Evolutionary conservation across 1,140 invertebrate species (phyloP), one percentile per base, ranked within the genome.

Genomic region (Drosophila sulfurigaster): DNA sequence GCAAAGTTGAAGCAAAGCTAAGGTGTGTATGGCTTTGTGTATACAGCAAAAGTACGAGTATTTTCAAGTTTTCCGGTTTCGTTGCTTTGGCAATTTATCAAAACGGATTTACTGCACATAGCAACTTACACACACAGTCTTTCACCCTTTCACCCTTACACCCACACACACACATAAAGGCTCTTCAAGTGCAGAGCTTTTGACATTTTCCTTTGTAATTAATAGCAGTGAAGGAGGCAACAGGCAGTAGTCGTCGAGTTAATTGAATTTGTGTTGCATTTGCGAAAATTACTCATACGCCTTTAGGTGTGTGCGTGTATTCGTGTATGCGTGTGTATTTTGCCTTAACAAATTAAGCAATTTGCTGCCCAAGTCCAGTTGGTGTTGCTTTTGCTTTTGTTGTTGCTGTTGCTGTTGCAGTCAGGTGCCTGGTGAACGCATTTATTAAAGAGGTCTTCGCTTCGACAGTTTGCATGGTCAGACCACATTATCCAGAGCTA

Each of bases 251-350:
- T 38, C 32, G 75, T 49, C 59, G 68, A 75, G 80, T 83, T 87
- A 87, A 87, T 87, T 87, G 82, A 87, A 87, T 87, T 87, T 88
- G 49, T 78, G 83, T 65, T 88, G 80, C 80, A 88, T 54, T 79
- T 82, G 67, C 60, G 41, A 20, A 81, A 76, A 85, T 80, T 66
- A 43, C 78, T 60, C 60, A 79, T 72, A 79, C 80, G 71, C 49
- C 72, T 25, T 25, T 25, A 25, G 20, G 20, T 25, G 20, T 25
- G 20, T 25, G 20, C 20, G 20, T 54, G 71, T 72, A 13, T 43
- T 16, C 38, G 48, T 58, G 45, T 52, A 38, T 57, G 49, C 63
- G 54, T 48, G 58, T 38, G 30, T 72, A 45, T 58, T 82, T 59
- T 38, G 57, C 72, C 67, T 79, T 77, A 87, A 79, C 83, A 87